Evolutionary conservation across 2,113 vertebrate species (phyloP), one percentile per base, ranked within the genome.

Genomic region (Polypterus senegalus): DNA sequence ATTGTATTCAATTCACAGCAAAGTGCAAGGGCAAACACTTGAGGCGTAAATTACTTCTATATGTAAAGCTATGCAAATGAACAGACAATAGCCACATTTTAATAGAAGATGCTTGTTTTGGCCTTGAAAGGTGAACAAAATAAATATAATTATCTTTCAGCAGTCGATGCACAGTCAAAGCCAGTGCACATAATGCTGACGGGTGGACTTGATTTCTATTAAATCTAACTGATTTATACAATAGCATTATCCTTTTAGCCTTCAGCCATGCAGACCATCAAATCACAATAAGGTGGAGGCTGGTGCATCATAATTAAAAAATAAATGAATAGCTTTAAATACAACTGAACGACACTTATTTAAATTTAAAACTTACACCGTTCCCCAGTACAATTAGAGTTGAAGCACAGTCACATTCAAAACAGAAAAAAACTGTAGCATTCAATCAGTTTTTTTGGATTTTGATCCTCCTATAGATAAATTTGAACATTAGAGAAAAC

Each of bases 21-120:
- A 54, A 62, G 61, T 53, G 61, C 61, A 47, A 54, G 48, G 48
- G 7, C 49, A 46, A 44, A n/a, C 48, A 27, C 48, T 45, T 48
- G 47, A 6, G n/a, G 59, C 48, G 51, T 51, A 49, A 61, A 51
- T 61, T 61, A 51, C 5, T 5, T 8, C n/a, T 54, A 46, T 44
- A n/a, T 54, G 51, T 52, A 47, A 45, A 54, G 46, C 5, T 62
- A 46, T 48, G 51, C 11, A 54, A 62, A 62, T 54, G 45, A 62
- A 62, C 45, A 54, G 61, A 62, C 49, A 62, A 62, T 62, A 46
- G 61, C 46, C 44, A n/a, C 7, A 54, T 62, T 46, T 10, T 53
- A 62, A 47, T 51, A 49, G 27, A 27, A 52, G 48, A 61, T 44
- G 49, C 48, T 51, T 49, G 49, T 61, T 61, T 44, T 53, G 45